These are phyloP conservation scores for Forbesichthys papilliferus DNA, from an alignment of 2,113 vertebrate species.

Conservation along the genomic window DNA sequence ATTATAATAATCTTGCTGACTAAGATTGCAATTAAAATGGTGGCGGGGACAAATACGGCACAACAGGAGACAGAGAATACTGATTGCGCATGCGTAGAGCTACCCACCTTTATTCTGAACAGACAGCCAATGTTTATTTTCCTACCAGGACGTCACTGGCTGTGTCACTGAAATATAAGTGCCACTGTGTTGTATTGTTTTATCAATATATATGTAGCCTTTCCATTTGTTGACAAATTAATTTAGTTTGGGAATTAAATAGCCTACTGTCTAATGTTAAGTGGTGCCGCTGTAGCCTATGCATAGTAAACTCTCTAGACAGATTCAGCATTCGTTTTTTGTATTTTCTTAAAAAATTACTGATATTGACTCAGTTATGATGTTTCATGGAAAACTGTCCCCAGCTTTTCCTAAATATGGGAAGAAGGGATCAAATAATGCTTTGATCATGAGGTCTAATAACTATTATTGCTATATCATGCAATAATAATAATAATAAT, in stretches of 20 bases:
- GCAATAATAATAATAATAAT: neutral
- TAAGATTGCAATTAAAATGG: too few species aligned
- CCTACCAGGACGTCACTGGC: slow-evolving; percentile 19
- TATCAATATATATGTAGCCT: neutral
- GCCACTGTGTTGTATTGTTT: slow-evolving; percentile 1
- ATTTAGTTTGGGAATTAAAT: neutral
- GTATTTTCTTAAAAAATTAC: too few species aligned
- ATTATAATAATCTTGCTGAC: too few species aligned
- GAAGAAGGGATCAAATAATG: neutral
- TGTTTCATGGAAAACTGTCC: too few species aligned
- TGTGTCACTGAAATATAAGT: slow-evolving; percentile 3
- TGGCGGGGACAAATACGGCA: neutral
- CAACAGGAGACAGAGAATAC: slow-evolving; percentile 49
- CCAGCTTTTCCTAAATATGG: neutral
- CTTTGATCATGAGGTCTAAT: too few species aligned
- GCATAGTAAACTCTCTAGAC: too few species aligned
- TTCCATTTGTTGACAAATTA: neutral
- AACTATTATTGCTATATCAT: neutral
- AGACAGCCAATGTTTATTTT: slow-evolving; percentile 8
- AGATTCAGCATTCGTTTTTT: too few species aligned
- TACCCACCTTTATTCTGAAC: neutral
- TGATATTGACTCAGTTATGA: too few species aligned
- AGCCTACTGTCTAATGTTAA: too few species aligned
- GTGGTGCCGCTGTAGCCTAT: too few species aligned
- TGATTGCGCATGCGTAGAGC: slow-evolving; percentile 49